phyloP scores from a whole-genome alignment of 2,888 invertebrate genomes.

The Oxyscelio sp. region DNA sequence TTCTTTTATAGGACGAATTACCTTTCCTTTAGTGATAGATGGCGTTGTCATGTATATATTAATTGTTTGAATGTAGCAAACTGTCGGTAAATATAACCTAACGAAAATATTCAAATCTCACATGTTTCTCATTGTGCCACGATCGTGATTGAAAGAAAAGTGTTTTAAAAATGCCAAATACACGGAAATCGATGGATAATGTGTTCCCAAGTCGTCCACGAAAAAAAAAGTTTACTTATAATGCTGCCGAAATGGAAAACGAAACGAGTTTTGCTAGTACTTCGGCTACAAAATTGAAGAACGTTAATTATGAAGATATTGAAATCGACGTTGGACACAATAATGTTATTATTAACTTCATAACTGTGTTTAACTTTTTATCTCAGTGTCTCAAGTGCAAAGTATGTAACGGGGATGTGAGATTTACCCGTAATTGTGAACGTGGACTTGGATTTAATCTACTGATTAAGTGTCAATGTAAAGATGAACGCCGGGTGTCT shows the following conservation, averaged over 20 bases:
- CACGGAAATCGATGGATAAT: background rate
- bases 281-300: slow-evolving; percentile 1
- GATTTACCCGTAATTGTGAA: background rate
- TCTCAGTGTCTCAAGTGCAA: slow-evolving; percentile 16
- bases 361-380: slow-evolving; percentile 9
- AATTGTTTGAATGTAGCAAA: too few species aligned
- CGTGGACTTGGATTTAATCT: background rate
- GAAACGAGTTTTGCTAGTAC: slow-evolving; percentile 7
- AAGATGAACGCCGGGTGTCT: too few species aligned
- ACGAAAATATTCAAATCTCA: too few species aligned
- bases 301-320: slow-evolving; percentile 11
- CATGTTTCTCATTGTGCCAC: too few species aligned
- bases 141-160: background rate
- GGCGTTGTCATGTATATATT: too few species aligned
- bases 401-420: background rate
- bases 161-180: slow-evolving; percentile 13
- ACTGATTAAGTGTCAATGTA: background rate
- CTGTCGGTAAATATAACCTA: too few species aligned
- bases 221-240: slow-evolving; percentile 3
- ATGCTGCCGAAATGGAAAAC: background rate
- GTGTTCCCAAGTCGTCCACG: background rate
- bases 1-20: too few species aligned
- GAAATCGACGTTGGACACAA: slow-evolving; percentile 11
- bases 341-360: slow-evolving; percentile 25
- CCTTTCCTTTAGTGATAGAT: too few species aligned